These are phyloP conservation scores for Chondrilla cf. caribensis DNA, from an alignment of 37 sponge, comb jelly and placozoan genomes.

Conservation along the genomic window DNA sequence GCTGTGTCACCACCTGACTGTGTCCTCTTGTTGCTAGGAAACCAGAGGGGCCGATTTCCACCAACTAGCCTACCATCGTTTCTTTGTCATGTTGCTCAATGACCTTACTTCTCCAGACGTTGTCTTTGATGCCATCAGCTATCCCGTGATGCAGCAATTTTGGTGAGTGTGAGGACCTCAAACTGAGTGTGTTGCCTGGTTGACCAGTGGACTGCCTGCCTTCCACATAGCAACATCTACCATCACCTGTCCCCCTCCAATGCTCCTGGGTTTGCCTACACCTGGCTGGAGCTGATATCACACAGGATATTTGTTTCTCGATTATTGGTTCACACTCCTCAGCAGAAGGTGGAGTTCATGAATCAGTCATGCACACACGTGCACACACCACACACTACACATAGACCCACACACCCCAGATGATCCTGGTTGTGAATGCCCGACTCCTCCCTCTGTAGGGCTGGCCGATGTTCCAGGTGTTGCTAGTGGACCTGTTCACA, in stretches of 20 bases:
- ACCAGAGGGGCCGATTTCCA: conserved; percentile 80
- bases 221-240: conserved; percentile 66
- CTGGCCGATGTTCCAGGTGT: conserved; percentile 95
- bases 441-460: conserved; percentile 51
- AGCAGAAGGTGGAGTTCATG: conserved; percentile 74
- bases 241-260: conserved; percentile 82
- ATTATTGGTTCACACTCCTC: conserved; percentile 83
- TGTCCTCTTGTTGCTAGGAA: conserved; percentile 39
- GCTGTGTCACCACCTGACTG: not conserved
- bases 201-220: not conserved
- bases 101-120: conserved; percentile 89
- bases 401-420: not conserved
- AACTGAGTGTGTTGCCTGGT: not conserved
- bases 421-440: not conserved
- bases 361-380: too few species aligned
- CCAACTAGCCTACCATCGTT: conserved; percentile 95
- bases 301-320: conserved; percentile 90
- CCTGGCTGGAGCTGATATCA: conserved; percentile 98
- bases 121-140: conserved; percentile 89
- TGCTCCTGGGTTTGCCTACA: conserved; percentile 96
- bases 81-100: conserved; percentile 95
- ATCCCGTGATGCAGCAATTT: conserved; percentile 81
- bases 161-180: conserved; percentile 40
- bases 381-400: too few species aligned
- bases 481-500: conserved; percentile 92